Evolutionary conservation across 2,113 vertebrate species (phyloP).

Genomic region (Anseranas semipalmata): DNA sequence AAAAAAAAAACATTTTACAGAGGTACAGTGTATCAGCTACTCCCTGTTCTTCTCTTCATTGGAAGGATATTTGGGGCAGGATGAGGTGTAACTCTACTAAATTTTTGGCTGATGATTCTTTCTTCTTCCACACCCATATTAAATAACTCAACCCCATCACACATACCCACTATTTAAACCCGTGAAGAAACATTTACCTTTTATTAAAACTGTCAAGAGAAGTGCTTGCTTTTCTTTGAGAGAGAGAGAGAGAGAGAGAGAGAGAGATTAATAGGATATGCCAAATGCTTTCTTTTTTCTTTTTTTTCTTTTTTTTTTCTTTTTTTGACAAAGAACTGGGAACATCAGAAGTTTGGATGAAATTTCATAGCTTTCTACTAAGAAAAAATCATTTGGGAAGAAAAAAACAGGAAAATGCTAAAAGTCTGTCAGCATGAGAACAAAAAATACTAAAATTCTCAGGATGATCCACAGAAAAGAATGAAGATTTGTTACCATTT

Average conservation of each 20-base stretch:
- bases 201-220: neutral
- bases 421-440: neutral
- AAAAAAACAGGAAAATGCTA: neutral
- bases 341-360: neutral
- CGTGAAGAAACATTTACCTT: neutral
- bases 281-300: neutral
- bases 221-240: neutral
- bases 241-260: too few species aligned
- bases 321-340: neutral
- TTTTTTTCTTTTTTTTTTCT: neutral
- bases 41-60: neutral
- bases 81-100: neutral
- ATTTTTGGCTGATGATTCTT: neutral
- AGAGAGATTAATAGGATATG: neutral
- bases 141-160: neutral
- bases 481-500: neutral
- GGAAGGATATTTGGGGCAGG: neutral
- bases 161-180: neutral
- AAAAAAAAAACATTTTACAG: too few species aligned
- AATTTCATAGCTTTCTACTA: neutral
- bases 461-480: neutral
- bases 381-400: neutral
- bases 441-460: neutral
- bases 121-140: neutral
- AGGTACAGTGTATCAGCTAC: neutral